Evolutionary conservation across 2,888 invertebrate species (phyloP).

Genomic region (Drosophila robusta): DNA sequence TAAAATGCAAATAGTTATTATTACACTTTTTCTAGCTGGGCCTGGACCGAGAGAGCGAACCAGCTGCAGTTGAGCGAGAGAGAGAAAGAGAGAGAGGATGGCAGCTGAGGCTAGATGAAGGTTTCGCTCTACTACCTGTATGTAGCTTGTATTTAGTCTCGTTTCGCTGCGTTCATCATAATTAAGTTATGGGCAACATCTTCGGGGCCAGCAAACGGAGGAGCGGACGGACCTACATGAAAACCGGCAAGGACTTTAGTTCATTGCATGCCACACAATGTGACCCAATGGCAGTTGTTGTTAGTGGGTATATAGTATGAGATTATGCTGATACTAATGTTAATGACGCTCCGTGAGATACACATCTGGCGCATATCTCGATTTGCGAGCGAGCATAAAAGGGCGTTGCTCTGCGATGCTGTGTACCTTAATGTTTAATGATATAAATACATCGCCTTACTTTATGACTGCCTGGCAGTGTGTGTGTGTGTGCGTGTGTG

Average conservation of each 20-base stretch:
- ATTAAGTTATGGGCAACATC: constrained; percentile 55
- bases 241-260: constrained; percentile 32
- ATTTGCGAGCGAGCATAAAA: constrained; percentile 26
- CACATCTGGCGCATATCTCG: constrained; percentile 22
- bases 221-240: not conserved
- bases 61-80: not conserved
- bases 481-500: constrained; percentile 11
- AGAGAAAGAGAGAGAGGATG: not conserved
- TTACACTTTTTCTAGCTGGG: constrained; percentile 66
- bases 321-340: constrained; percentile 64
- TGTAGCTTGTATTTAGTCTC: constrained; percentile 37
- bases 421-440: constrained; percentile 53
- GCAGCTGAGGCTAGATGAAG: not conserved
- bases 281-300: constrained; percentile 22
- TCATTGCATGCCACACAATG: constrained; percentile 51
- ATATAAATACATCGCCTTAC: constrained; percentile 48
- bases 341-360: constrained; percentile 53
- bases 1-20: constrained; percentile 78
- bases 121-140: constrained; percentile 21
- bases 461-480: constrained; percentile 26
- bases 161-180: constrained; percentile 57
- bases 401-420: constrained; percentile 4
- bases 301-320: constrained; percentile 4
- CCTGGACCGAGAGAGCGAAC: constrained; percentile 13
- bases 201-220: not conserved